phyloP scores from a whole-genome alignment of 2,113 vertebrate species.

The Stictonetta naevosa region DNA sequence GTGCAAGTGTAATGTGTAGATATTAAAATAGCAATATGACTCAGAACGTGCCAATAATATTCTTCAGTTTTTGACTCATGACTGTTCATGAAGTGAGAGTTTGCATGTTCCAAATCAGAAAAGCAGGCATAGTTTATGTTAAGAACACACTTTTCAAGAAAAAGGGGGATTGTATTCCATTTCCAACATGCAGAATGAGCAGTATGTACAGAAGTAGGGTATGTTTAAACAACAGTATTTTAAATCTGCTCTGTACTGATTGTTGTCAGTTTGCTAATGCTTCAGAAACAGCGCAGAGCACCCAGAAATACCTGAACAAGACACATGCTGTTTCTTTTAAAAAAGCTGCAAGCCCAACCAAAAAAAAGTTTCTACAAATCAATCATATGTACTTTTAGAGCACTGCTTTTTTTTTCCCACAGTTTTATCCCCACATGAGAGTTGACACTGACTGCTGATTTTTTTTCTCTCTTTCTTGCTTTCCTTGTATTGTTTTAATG shows the following conservation, averaged over 20 bases:
- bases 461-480: background rate
- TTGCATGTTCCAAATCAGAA: conserved; percentile 50
- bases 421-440: background rate
- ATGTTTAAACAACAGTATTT: conserved; percentile 34
- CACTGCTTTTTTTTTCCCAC: background rate
- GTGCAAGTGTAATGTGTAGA: background rate
- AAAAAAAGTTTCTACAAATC: background rate
- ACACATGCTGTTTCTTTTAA: background rate
- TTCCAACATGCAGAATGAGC: conserved; percentile 18
- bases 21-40: conserved; percentile 19
- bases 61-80: conserved; percentile 17
- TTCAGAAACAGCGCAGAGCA: background rate
- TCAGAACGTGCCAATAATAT: conserved; percentile 9
- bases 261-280: background rate
- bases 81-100: background rate
- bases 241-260: background rate
- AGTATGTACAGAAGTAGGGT: background rate
- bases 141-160: conserved; percentile 48
- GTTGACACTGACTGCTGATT: background rate
- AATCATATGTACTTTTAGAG: background rate
- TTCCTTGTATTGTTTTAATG: background rate
- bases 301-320: conserved; percentile 15
- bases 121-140: conserved; percentile 34
- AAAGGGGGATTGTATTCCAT: conserved; percentile 16
- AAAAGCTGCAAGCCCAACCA: background rate